phyloP scores from a whole-genome alignment of 2,888 invertebrate genomes.

The Microplitis manilae region DNA sequence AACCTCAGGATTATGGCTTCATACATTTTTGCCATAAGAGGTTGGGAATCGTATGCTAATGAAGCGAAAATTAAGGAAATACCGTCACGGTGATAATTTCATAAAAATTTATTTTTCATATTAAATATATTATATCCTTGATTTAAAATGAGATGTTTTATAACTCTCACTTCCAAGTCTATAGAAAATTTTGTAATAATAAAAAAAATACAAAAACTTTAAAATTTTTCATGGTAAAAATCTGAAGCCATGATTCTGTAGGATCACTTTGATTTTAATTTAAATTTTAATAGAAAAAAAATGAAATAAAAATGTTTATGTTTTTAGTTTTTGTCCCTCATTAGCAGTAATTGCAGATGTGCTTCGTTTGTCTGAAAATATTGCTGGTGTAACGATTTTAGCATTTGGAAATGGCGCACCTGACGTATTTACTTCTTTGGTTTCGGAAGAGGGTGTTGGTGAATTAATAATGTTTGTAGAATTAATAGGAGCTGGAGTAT shows the following conservation, averaged over 20 bases:
- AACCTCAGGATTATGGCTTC: too few species aligned
- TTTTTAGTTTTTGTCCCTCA: slow-evolving; percentile 74
- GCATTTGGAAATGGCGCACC: slow-evolving; percentile 82
- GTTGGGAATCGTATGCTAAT: too few species aligned
- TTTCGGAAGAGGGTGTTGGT: slow-evolving; percentile 69
- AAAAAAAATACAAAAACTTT: too few species aligned
- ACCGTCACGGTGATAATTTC: too few species aligned
- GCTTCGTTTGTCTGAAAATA: slow-evolving; percentile 73
- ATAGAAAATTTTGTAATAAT: too few species aligned
- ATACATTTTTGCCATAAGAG: too few species aligned
- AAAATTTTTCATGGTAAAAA: neutral
- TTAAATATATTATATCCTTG: too few species aligned
- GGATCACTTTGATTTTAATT: neutral
- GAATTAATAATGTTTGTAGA: slow-evolving; percentile 70
- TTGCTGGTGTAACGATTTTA: slow-evolving; percentile 79
- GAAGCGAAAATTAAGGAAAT: too few species aligned
- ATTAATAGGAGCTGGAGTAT: slow-evolving; percentile 75
- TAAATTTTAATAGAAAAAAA: too few species aligned
- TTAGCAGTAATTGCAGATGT: slow-evolving; percentile 72
- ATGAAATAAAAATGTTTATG: neutral
- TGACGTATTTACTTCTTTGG: slow-evolving; percentile 78
- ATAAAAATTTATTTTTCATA: too few species aligned
- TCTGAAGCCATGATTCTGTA: neutral
- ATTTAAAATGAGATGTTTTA: too few species aligned
- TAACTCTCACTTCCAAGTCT: too few species aligned